Base-by-base conservation (phyloP, 2,797 vertebrate species). In the Rhynchotus rufescens region DNA sequence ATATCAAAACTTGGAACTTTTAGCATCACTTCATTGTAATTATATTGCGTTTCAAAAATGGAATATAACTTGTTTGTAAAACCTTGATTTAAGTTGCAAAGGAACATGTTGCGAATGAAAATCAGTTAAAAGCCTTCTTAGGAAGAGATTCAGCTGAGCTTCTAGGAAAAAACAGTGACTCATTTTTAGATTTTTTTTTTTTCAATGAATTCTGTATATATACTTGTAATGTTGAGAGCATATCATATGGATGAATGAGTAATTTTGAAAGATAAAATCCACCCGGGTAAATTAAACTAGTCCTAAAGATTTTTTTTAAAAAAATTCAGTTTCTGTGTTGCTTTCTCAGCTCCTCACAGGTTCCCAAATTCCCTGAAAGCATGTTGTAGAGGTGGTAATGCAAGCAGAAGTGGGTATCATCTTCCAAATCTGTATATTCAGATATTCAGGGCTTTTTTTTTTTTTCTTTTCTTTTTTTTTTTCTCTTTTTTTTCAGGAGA, bases 231-330 rank as follows among this genome's bases (percentile, higher is more conserved):
- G 65, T 86, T 74, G 80, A 85, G 1, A 64, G 75, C 34, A 6
- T 84, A 40, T 80, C 95, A 86, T 49, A 38, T 67, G 91, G 94
- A 93, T 68, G 88, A 86, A 57, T 66, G 67, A 94, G 23, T 47
- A 67, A 42, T 57, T 52, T 45, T 81, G 57, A 73, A 80, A 85
- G 32, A 65, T 32, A 42, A 28, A 30, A 92, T 91, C 76, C 47
- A 64, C 32, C 47, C 44, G 42, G 51, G 34, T 88, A 72, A 78
- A 5, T 84, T n/a, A 54, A 86, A 78, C 45, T 20, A 19, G 20
- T 84, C 30, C 51, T 62, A 30, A 54, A 60, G 25, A 21, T 77
- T 88, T 40, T 79, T 66, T 26, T 3, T 32, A 32, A 32, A 22
- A 67, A 67, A 7, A 9, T 77, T 81, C 36, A 67, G 16, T 79